Evolutionary conservation across 1,140 invertebrate species (phyloP), one percentile per base, ranked within the genome.

Genomic region (Thaumetopoea pityocampa): DNA sequence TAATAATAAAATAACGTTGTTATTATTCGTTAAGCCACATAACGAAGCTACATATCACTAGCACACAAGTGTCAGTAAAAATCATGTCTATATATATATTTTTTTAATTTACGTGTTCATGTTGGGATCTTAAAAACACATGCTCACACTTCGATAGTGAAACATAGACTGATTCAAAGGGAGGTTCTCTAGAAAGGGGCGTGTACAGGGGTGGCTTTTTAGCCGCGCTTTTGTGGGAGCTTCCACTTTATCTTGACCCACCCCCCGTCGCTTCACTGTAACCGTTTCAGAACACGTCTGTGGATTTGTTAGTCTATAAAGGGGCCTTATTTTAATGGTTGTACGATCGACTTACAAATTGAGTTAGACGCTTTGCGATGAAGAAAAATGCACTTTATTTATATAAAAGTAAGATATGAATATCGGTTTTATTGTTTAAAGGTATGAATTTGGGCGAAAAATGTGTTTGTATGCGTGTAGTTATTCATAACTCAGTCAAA

Each of bases 161-260:
- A 50, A 40, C 42, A 27, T 51, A 50, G 45, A 81, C 76, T 81
- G 60, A 61, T 24, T 61, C 43, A 14, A 62, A 65, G 65, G 77
- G 77, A 70, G 68, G 77, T 69, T 66, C 63, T 61, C 59, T 22
- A 26, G 41, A 61, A 71, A 71, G 67, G 73, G 77, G 69, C 69
- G 73, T 66, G 56, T 48, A 41, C 45, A 32, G 53, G 65, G 70
- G 67, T 68, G 58, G 72, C 60, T 74, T 76, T 76, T 78, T 76
- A 64, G 55, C 59, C 36, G 32, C 46, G 63, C 69, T 78, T 70
- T 77, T 78, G 69, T 77, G 55, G 6, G 12, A 12, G 4, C 16
- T 20, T 33, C 73, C 66, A 67, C 12, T 51, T 17, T 61, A 58
- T 27, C 5, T 35, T 49, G 70, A 67, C 19, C 70, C 40, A 11